A percentile compares a stretch with the other conserved stretches of the same genome.
Conservation (phyloP, 2,797 vertebrate species). For the Ibycter americanus region DNA sequence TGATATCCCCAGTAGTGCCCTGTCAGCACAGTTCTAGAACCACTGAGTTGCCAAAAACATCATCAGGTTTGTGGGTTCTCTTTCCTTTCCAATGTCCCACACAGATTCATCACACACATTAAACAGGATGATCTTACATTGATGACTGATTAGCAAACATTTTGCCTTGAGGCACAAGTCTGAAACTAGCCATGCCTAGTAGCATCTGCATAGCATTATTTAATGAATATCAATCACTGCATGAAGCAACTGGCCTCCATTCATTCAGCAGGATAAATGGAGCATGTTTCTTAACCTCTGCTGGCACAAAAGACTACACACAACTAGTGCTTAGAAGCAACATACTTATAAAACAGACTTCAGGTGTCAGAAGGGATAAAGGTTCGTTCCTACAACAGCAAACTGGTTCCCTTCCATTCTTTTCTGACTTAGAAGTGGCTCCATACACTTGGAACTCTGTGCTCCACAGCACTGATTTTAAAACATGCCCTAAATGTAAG, state of each 20-base stretch:
- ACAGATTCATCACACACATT: neutral
- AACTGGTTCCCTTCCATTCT: neutral
- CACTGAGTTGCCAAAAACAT: neutral
- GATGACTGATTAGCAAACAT: neutral
- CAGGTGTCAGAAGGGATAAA: neutral
- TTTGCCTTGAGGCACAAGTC: neutral
- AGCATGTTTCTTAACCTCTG: neutral
- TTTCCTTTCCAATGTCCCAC: neutral
- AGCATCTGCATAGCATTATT: neutral
- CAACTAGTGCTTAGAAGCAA: neutral
- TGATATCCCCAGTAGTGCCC: neutral
- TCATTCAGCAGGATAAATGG: neutral
- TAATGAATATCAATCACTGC: neutral
- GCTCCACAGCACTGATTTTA: neutral
- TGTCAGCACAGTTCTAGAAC: constrained; percentile 28
- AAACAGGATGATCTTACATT: neutral
- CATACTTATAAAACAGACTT: neutral
- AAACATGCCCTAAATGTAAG: neutral
- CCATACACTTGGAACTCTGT: neutral
- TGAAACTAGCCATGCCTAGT: neutral
- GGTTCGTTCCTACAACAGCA: neutral
- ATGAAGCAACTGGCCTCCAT: neutral
- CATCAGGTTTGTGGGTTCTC: neutral
- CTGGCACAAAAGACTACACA: neutral
- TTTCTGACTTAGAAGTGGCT: neutral